A percentile compares a stretch with the other conserved stretches of the same genome.
phyloP scores from a whole-genome alignment of 2,888 invertebrate species.

The Chydorus sphaericus region DNA sequence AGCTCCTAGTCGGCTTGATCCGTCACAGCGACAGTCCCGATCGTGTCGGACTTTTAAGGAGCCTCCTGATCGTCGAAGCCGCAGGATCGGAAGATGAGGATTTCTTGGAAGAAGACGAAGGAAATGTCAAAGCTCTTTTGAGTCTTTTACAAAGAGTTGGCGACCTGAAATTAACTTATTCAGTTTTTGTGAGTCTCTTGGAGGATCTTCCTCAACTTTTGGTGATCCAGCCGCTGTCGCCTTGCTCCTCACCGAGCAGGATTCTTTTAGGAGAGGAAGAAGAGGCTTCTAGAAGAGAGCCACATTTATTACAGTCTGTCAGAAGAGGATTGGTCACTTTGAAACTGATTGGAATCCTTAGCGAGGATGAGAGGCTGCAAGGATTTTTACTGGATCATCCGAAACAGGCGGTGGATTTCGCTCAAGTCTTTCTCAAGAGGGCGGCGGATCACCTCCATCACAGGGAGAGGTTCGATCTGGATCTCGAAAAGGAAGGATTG shows the following conservation, averaged over 20 bases:
- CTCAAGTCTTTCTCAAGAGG: slow-evolving; percentile 19
- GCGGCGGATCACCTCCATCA: not conserved
- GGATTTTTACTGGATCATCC: slow-evolving; percentile 15
- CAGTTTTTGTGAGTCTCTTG: not conserved
- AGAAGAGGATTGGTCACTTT: slow-evolving; percentile 17
- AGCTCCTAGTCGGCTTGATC: not conserved
- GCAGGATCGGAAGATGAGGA: not conserved
- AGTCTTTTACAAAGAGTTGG: not conserved
- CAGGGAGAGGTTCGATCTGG: not conserved
- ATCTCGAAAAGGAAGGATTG: slow-evolving; percentile 6
- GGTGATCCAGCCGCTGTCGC: not conserved
- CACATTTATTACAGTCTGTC: not conserved
- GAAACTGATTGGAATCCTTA: slow-evolving; percentile 18
- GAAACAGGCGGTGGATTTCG: slow-evolving; percentile 17
- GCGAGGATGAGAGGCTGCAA: slow-evolving; percentile 18
- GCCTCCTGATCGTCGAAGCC: not conserved
- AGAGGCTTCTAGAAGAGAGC: too few species aligned
- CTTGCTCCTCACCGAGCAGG: not conserved
- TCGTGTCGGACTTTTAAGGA: not conserved
- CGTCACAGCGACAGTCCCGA: not conserved
- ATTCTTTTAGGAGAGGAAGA: too few species aligned
- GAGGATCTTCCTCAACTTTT: not conserved
- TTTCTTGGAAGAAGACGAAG: slow-evolving; percentile 3
- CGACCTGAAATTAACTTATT: not conserved
- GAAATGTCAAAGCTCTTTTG: not conserved